Percentiles rank a stretch among this genome's conserved stretches.
Evolutionary conservation across 1,140 invertebrate species (phyloP).

Genomic region (Dinothrombium tinctorium): DNA sequence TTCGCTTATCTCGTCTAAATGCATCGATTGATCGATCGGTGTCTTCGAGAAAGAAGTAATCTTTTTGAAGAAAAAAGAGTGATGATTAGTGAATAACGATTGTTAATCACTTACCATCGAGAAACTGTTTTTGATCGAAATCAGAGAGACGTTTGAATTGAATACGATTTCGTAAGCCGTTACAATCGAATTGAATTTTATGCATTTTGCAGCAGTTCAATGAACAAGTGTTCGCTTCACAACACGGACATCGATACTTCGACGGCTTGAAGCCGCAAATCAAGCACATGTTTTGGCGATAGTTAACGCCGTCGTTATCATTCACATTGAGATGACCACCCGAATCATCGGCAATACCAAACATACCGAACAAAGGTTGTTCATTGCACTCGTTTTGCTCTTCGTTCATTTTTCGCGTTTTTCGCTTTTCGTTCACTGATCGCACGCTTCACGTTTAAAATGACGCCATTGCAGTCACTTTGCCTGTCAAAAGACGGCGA

Average conservation of each 20-base stretch:
- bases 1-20: background rate
- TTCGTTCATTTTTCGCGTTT: too few relatives aligned
- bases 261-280: background rate
- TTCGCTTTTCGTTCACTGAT: too few relatives aligned
- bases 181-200: conserved; percentile 1
- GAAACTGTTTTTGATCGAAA: background rate
- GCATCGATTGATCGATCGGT: background rate
- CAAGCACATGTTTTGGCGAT: conserved; percentile 5
- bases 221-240: conserved; percentile 5
- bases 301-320: too few relatives aligned
- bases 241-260: conserved; percentile 7
- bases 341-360: too few relatives aligned
- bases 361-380: too few relatives aligned
- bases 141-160: background rate
- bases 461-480: too few relatives aligned
- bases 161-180: conserved; percentile 4
- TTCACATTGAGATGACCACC: too few relatives aligned
- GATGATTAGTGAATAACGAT: background rate
- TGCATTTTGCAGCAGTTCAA: conserved; percentile 4
- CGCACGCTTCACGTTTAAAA: too few relatives aligned
- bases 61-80: background rate
- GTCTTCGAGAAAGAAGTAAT: conserved; percentile 8
- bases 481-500: too few relatives aligned
- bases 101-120: too few relatives aligned
- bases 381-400: too few relatives aligned